Percentiles rank a stretch among this genome's conserved stretches.
Evolutionary conservation across 2,888 invertebrate species (phyloP).

Genomic region (Sepiola atlantica): DNA sequence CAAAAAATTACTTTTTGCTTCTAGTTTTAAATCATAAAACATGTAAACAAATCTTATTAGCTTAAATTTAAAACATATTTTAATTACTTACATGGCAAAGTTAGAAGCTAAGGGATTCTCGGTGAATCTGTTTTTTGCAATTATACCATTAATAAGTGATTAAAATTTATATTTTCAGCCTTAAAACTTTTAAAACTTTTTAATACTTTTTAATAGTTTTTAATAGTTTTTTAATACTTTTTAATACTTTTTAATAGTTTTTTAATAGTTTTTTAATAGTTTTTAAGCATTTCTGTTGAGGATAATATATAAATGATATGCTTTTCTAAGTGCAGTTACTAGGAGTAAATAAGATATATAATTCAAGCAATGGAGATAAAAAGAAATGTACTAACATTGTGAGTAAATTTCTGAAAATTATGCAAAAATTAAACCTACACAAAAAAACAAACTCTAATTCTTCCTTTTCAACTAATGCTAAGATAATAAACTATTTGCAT

Average conservation of each 20-base stretch:
- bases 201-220: too few species aligned
- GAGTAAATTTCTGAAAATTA: neutral
- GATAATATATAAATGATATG: neutral
- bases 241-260: too few species aligned
- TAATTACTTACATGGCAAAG: neutral
- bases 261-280: neutral
- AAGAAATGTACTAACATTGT: neutral
- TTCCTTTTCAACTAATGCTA: neutral
- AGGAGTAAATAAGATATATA: neutral
- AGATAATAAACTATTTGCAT: neutral
- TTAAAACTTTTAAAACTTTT: too few species aligned
- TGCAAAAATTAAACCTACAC: too few species aligned
- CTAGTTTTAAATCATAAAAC: neutral
- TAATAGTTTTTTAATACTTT: neutral
- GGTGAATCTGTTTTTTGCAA: neutral
- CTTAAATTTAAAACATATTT: neutral
- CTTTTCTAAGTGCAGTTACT: neutral
- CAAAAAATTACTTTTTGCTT: conserved; percentile 2
- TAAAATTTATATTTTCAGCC: neutral
- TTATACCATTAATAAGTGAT: neutral
- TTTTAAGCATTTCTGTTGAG: neutral
- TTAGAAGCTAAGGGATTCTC: neutral
- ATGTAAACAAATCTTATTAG: neutral
- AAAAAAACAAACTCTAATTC: neutral
- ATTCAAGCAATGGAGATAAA: neutral